Percentiles rank a stretch among this genome's conserved stretches.
These are phyloP conservation scores for Dromaius novaehollandiae DNA, from an alignment of 2,113 vertebrate species.

Conservation along the genomic window DNA sequence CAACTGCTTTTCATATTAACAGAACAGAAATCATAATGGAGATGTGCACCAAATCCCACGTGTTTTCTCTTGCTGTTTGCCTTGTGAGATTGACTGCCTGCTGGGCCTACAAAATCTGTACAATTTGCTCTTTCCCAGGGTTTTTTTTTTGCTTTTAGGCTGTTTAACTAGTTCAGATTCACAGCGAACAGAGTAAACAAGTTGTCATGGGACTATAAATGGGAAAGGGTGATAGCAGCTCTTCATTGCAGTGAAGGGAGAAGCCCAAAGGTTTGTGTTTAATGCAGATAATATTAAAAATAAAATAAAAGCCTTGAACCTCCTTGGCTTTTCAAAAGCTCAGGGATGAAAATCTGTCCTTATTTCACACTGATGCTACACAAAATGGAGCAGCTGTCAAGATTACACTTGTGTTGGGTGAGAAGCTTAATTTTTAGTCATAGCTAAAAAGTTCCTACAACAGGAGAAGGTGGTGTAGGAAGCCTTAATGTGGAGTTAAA, in stretches of 20 bases:
- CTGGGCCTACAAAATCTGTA: not conserved
- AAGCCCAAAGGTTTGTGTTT: not conserved
- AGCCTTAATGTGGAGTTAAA: slow-evolving; percentile 31
- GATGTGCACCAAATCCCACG: not conserved
- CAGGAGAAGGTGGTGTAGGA: slow-evolving; percentile 41
- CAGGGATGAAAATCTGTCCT: slow-evolving; percentile 4
- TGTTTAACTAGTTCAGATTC: not conserved
- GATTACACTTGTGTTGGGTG: slow-evolving; percentile 33
- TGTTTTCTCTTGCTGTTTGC: not conserved
- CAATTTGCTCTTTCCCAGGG: not conserved
- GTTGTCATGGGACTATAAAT: not conserved
- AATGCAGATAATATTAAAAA: not conserved
- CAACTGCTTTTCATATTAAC: not conserved
- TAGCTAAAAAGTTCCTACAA: slow-evolving; percentile 17
- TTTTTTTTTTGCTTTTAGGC: not conserved
- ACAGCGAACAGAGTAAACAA: not conserved
- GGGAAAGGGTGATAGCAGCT: not conserved
- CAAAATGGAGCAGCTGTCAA: slow-evolving; percentile 61
- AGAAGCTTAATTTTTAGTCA: slow-evolving; percentile 39
- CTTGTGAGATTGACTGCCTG: not conserved
- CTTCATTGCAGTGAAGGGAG: not conserved
- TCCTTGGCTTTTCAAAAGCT: not conserved
- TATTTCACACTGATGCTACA: slow-evolving; percentile 48
- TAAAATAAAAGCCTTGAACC: not conserved
- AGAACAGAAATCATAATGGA: not conserved